These are phyloP conservation scores for Thalassaphorura encarpata DNA, from an alignment of 1,140 invertebrate species.

Conservation along the genomic window DNA sequence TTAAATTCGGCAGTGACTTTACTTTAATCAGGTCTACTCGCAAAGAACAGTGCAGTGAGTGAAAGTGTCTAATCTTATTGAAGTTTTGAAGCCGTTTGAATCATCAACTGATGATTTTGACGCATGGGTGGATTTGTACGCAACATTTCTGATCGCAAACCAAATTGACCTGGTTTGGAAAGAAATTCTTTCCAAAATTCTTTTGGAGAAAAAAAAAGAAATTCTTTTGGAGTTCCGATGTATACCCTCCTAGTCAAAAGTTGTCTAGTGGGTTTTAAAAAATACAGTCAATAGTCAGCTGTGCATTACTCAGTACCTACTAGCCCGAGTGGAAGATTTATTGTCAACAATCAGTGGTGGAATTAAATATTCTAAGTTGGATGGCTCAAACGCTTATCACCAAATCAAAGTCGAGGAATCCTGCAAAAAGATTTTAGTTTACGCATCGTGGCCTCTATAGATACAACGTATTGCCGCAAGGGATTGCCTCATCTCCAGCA, in stretches of 20 bases:
- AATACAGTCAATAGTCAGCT: slow-evolving; percentile 37
- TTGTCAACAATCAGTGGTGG: slow-evolving; percentile 35
- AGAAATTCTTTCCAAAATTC: too few relatives aligned
- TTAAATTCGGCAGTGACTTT: not conserved
- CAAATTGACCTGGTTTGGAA: slow-evolving; percentile 5
- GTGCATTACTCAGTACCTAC: slow-evolving; percentile 35
- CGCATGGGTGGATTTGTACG: not conserved
- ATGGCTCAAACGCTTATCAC: slow-evolving; percentile 38
- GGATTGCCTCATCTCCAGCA: slow-evolving; percentile 39
- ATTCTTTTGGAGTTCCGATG: slow-evolving; percentile 4
- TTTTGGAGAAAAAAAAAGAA: too few relatives aligned
- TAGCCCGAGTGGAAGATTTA: slow-evolving; percentile 35
- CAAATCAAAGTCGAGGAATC: slow-evolving; percentile 36
- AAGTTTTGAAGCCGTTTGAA: not conserved
- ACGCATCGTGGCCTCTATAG: slow-evolving; percentile 41
- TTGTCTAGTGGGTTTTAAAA: slow-evolving; percentile 45
- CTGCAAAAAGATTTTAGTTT: slow-evolving; percentile 9
- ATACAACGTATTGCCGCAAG: slow-evolving; percentile 42
- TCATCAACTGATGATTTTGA: slow-evolving; percentile 8
- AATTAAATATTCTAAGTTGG: slow-evolving; percentile 34
- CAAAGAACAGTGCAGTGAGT: not conserved
- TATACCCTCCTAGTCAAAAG: too few relatives aligned
- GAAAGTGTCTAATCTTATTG: not conserved
- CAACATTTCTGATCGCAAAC: not conserved
- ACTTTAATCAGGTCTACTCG: not conserved